Percentiles rank a stretch among this genome's conserved stretches.
Conservation (phyloP, 2,797 vertebrate species). For the Sarcoramphus papa region DNA sequence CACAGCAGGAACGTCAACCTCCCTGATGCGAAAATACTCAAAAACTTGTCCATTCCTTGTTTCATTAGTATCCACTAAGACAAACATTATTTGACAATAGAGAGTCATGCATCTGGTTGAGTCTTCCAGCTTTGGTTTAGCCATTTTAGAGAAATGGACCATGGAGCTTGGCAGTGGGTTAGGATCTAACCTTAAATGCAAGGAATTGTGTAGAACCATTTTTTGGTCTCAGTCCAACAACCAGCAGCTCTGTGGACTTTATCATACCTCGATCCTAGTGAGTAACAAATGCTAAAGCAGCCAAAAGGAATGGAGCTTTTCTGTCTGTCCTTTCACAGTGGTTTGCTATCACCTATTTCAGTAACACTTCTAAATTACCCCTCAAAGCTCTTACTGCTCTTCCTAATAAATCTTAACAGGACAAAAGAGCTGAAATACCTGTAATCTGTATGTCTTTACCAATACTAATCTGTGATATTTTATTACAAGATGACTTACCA, state of each 20-base stretch:
- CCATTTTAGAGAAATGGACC: neutral
- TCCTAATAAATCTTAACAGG: neutral
- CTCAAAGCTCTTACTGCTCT: neutral
- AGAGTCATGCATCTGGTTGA: neutral
- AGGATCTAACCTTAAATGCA: neutral
- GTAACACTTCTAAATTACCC: neutral
- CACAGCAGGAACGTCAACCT: conserved; percentile 78
- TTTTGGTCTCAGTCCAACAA: neutral
- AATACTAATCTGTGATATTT: neutral
- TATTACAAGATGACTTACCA: neutral
- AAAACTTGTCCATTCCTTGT: conserved; percentile 82
- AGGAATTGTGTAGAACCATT: neutral
- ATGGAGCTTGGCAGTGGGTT: neutral
- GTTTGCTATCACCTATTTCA: neutral
- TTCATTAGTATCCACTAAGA: conserved; percentile 83
- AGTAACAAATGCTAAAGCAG: neutral
- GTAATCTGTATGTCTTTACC: neutral
- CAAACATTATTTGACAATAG: conserved; percentile 80
- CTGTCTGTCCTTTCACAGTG: neutral
- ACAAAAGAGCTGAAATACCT: neutral
- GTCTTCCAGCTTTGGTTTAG: neutral
- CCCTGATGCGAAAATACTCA: conserved; percentile 84
- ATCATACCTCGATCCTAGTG: neutral
- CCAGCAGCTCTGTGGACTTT: neutral
- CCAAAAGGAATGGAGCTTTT: neutral